Percentiles rank a stretch among this genome's conserved stretches.
Conservation (phyloP, 2,113 vertebrate species). For the Tinamus guttatus region DNA sequence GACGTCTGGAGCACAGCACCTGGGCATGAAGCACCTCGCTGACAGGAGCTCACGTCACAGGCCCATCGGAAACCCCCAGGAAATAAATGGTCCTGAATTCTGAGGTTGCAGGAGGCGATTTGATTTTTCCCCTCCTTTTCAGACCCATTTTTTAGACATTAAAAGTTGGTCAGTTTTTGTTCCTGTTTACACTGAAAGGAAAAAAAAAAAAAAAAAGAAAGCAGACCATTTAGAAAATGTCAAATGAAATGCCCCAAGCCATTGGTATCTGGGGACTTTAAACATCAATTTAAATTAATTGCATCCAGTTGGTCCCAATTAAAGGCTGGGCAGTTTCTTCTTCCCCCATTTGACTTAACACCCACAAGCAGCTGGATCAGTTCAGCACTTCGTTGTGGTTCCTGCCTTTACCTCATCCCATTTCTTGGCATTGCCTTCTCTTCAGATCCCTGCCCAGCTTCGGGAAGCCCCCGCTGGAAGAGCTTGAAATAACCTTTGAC, state of each 20-base stretch:
- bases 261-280: background rate
- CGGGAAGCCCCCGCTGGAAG: background rate
- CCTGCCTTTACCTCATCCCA: background rate
- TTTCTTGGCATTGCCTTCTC: background rate
- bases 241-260: background rate
- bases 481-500: background rate
- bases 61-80: background rate
- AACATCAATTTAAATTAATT: constrained; percentile 15
- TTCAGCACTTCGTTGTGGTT: background rate
- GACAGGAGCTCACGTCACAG: background rate
- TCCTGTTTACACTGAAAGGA: background rate
- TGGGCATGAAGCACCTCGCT: background rate
- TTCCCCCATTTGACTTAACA: background rate
- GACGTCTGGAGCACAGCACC: background rate
- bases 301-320: background rate
- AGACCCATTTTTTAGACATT: background rate
- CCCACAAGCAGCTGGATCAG: background rate
- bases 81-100: background rate
- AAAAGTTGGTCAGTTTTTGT: background rate
- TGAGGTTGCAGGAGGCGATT: background rate
- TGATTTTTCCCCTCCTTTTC: background rate
- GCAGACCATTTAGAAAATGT: background rate
- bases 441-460: background rate
- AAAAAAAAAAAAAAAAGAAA: background rate
- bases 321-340: background rate